phyloP scores from a whole-genome alignment of 2,113 vertebrate genomes.

The Solenodon paradoxus region DNA sequence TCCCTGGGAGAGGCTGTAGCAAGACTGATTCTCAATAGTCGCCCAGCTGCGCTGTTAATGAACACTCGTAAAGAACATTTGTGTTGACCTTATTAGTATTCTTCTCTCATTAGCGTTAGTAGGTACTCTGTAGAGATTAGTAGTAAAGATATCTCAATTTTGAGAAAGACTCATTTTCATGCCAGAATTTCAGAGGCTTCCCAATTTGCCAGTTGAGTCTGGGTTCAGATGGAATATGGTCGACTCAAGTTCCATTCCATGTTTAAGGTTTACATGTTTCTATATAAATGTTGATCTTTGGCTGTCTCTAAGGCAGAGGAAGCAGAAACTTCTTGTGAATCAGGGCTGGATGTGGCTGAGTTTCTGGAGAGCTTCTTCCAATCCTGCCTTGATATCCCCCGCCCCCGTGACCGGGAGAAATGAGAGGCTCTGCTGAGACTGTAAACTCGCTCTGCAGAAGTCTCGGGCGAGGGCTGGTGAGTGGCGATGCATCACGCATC shows the following conservation, averaged over 20 bases:
- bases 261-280: conserved; percentile 60
- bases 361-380: conserved; percentile 71
- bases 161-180: conserved; percentile 15
- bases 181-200: conserved; percentile 20
- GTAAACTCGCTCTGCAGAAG: conserved; percentile 78
- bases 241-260: not conserved
- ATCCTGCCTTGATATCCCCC: conserved; percentile 72
- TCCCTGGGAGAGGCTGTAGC: not conserved
- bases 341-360: conserved; percentile 56
- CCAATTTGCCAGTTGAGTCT: conserved; percentile 16
- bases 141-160: conserved; percentile 36
- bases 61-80: conserved; percentile 60
- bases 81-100: conserved; percentile 63
- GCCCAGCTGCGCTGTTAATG: not conserved
- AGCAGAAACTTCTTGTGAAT: conserved; percentile 56
- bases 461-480: conserved; percentile 71
- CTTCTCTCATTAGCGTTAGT: conserved; percentile 43
- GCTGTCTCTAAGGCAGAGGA: not conserved
- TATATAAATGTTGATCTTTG: conserved; percentile 40
- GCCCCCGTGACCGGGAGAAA: conserved; percentile 76
- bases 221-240: conserved; percentile 40
- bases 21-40: not conserved
- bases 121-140: conserved; percentile 22
- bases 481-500: conserved; percentile 73
- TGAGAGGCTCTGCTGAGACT: conserved; percentile 77